These are phyloP conservation scores for Patella depressa DNA, from an alignment of 2,888 invertebrate species.

Conservation along the genomic window DNA sequence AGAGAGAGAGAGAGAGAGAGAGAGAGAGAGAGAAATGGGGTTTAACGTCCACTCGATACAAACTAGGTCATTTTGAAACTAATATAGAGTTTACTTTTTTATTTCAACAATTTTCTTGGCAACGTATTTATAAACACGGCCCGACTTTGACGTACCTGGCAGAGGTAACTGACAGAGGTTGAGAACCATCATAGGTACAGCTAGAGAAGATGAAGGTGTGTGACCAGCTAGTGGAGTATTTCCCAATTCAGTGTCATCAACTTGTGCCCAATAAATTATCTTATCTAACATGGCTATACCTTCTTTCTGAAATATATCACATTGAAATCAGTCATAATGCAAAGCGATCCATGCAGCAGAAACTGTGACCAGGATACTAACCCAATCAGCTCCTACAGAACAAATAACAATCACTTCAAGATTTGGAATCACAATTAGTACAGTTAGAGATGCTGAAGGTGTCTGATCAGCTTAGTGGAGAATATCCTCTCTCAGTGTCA, in stretches of 20 bases:
- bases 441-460: constrained; percentile 45
- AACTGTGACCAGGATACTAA: no score
- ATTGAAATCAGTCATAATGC: no score
- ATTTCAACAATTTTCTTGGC: no score
- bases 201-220: constrained; percentile 42
- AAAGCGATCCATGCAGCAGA: no score
- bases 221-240: constrained; percentile 41
- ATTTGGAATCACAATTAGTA: constrained; percentile 59
- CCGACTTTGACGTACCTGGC: background rate
- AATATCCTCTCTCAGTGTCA: constrained; percentile 47
- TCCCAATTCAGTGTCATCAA: constrained; percentile 52
- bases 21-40: no score
- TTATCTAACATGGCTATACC: constrained; percentile 58
- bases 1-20: no score
- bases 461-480: constrained; percentile 41
- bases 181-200: constrained; percentile 63
- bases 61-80: no score
- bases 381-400: no score
- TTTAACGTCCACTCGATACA: no score
- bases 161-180: constrained; percentile 34
- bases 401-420: no score
- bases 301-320: constrained; percentile 45
- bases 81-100: no score
- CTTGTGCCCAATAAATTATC: constrained; percentile 53
- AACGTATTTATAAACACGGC: no score